These are phyloP conservation scores for Malthinus seriepunctatus DNA, from an alignment of 2,888 invertebrate genomes.

Conservation along the genomic window DNA sequence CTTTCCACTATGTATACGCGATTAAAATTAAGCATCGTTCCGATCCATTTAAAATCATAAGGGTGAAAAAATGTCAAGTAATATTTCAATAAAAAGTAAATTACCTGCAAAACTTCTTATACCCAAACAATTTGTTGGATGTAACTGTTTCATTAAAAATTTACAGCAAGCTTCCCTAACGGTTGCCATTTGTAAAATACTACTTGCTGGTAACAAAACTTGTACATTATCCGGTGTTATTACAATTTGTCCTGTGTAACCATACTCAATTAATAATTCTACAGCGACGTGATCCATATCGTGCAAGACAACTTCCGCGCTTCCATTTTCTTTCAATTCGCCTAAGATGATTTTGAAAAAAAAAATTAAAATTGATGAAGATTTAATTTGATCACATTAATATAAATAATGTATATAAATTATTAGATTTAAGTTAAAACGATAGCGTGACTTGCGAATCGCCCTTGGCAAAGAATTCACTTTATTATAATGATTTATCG, in stretches of 20 bases:
- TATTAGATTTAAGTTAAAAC: too few relatives aligned
- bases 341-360: slow-evolving; percentile 51
- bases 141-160: slow-evolving; percentile 73
- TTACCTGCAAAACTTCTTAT: slow-evolving; percentile 71
- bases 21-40: too few relatives aligned
- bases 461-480: too few relatives aligned
- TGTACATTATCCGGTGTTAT: slow-evolving; percentile 52
- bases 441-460: too few relatives aligned
- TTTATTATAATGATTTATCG: too few relatives aligned
- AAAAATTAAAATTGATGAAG: too few relatives aligned
- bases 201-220: slow-evolving; percentile 70
- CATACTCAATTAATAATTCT: slow-evolving; percentile 71
- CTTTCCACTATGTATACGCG: too few relatives aligned
- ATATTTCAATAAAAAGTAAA: slow-evolving; percentile 8
- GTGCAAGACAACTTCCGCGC: slow-evolving; percentile 60
- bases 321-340: slow-evolving; percentile 63
- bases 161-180: slow-evolving; percentile 75
- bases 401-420: too few relatives aligned
- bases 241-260: slow-evolving; percentile 76
- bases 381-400: too few relatives aligned
- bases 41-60: too few relatives aligned
- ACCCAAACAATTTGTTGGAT: slow-evolving; percentile 77
- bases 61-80: neutral
- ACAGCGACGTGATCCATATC: slow-evolving; percentile 66
- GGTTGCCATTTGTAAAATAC: slow-evolving; percentile 70